Evolutionary conservation across 2,113 vertebrate species (phyloP), one percentile per base, ranked within the genome.

Genomic region (Nannobrachium achirus): DNA sequence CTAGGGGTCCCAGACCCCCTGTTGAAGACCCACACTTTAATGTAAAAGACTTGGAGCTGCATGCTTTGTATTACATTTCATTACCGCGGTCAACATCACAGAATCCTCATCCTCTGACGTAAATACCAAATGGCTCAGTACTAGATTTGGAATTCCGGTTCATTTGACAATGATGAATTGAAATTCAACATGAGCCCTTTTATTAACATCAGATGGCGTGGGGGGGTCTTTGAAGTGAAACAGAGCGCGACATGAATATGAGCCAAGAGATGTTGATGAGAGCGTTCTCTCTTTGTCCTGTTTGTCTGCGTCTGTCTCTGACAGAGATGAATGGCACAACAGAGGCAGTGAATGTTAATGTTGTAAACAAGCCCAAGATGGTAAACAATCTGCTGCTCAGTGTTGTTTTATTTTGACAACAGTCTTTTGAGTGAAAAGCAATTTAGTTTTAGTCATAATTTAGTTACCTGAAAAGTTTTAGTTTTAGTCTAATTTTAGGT

Each of bases 291-390:
- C 1, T 33, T 33, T 33, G 25, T 33, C 25, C n/a, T 4, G 25
- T 33, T 1, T 33, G 25, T 33, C 25, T 33, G 25, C 6, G 25
- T 13, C 3, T 38, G 74, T 58, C 71, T 84, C 79, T 69, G 53
- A 71, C 71, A 48, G 71, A 80, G 60, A 84, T 58, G 50, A 76
- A 76, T 56, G 67, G 81, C 69, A 75, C 63, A 83, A 69, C 49
- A 74, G 73, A 64, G 42, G 66, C 71, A 2, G 64, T 44, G 73
- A 73, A 79, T 78, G 73, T 51, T 66, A 33, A 33, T 33, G 25
- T 33, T 33, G 25, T 33, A 33, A 33, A 33, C 25, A 33, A 33
- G 25, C 25, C 25, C 25, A 33, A 66, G 69, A 40, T 39, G 63
- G 76, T 76, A 78, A 82, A 84, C 76, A 80, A 50, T 63, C 3